phyloP scores from a whole-genome alignment of 2,888 invertebrate species.

The Salpingus planirostris region DNA sequence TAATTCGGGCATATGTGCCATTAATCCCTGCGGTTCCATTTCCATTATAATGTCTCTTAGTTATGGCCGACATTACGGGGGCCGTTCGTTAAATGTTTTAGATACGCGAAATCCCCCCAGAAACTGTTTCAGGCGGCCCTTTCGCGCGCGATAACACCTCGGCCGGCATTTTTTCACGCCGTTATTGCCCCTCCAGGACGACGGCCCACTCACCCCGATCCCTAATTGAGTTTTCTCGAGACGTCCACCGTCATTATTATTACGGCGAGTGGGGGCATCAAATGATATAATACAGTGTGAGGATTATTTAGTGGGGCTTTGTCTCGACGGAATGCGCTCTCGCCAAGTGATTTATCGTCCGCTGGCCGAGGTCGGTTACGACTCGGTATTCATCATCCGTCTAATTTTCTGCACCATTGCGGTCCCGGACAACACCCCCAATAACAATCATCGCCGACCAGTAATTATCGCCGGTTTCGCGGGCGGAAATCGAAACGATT shows the following conservation, averaged over 20 bases:
- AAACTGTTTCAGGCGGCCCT: too few species aligned
- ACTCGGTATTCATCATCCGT: constrained; percentile 21
- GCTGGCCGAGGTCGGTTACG: constrained; percentile 16
- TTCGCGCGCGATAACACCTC: too few species aligned
- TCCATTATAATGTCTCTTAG: constrained; percentile 11
- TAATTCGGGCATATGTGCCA: constrained; percentile 13
- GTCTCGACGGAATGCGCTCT: constrained; percentile 19
- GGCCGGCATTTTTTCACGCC: too few species aligned
- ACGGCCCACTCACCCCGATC: constrained; percentile 1
- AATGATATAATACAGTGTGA: constrained; percentile 25
- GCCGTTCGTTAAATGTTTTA: constrained; percentile 13
- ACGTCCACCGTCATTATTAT: too few species aligned
- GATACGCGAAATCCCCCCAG: constrained; percentile 9
- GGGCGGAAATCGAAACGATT: too few species aligned
- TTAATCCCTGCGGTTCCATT: constrained; percentile 14
- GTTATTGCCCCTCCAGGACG: too few species aligned
- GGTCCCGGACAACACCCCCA: too few species aligned
- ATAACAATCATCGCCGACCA: too few species aligned
- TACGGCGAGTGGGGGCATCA: constrained; percentile 13
- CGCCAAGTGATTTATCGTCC: constrained; percentile 14
- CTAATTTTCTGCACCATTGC: constrained; percentile 21
- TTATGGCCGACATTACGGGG: constrained; percentile 15
- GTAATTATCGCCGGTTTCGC: too few species aligned
- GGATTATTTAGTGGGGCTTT: constrained; percentile 20
- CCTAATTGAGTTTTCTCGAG: constrained; percentile 12